Conservation (phyloP, 2,113 vertebrate species). For the Anhinga rufa region DNA sequence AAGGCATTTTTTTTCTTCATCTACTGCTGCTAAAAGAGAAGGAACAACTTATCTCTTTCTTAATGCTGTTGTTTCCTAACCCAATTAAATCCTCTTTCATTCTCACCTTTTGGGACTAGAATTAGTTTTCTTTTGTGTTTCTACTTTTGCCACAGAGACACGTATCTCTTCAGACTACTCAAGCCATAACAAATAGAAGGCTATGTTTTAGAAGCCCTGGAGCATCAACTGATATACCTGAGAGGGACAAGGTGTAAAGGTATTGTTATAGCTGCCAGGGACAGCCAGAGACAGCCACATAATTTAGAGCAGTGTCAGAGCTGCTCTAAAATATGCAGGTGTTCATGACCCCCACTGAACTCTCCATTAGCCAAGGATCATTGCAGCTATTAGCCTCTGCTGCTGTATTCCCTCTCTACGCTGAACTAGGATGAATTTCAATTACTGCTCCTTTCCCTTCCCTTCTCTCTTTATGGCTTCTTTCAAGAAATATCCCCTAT, state of each 20-base stretch:
- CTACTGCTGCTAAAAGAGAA: neutral
- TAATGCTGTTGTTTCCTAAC: neutral
- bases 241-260: neutral
- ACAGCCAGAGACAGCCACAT: neutral
- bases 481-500: slow-evolving; percentile 3
- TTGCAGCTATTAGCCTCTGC: slow-evolving; percentile 58
- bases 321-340: slow-evolving; percentile 56
- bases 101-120: neutral
- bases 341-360: slow-evolving; percentile 26
- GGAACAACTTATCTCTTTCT: neutral
- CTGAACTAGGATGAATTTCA: slow-evolving; percentile 58
- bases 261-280: neutral
- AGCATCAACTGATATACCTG: neutral
- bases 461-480: neutral
- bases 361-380: slow-evolving; percentile 59
- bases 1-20: neutral
- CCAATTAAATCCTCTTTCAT: neutral
- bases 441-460: slow-evolving; percentile 14
- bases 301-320: slow-evolving; percentile 17
- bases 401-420: neutral
- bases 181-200: neutral
- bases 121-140: neutral
- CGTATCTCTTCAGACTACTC: neutral
- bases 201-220: neutral
- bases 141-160: neutral